Evolutionary conservation across 2,113 vertebrate genomes (phyloP), one percentile per base, ranked within the genome.

Genomic region (Potamarius usumacintae): DNA sequence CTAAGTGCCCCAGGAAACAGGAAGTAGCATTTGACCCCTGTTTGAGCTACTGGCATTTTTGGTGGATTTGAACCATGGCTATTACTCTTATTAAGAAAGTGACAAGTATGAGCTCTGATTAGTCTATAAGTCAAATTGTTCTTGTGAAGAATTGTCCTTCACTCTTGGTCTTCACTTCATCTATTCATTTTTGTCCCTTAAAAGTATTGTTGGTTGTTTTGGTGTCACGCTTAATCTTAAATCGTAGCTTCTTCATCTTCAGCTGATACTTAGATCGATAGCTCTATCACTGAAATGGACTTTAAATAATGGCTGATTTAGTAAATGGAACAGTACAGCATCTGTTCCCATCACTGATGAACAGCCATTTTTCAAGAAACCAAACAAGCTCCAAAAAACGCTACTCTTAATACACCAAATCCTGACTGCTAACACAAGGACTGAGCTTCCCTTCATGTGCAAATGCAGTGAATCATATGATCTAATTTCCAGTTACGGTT

Each of bases 21-120:
- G 88, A 91, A 90, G 88, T 71, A 83, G 42, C 72, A 85, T 82
- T 90, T 89, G 82, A 88, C 89, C 84, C 87, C 84, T 69, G 86
- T 78, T 89, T 86, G 42, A 71, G 77, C 65, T 81, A 78, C 79
- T 83, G 82, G 87, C 78, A 78, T 87, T 88, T 87, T 82, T 57
- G 78, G 27, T 22, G 34, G 42, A 81, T 80, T 52, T 15, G 27
- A 83, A 62, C 80, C 30, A 52, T 30, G 25, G 81, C 86, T 58
- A 62, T 67, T 65, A 52, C 67, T 42, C 42, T 42, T 42, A 42
- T 42, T 42, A 30, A 80, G 82, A 77, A 50, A 53, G 69, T 82
- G 25, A 25, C 18, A 65, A 86, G 72, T 80, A 55, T 63, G 79
- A 78, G 72, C 72, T 71, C 10, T 80, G 84, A 77, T 50, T 50